These are phyloP conservation scores for Orthosia cruda DNA, from an alignment of 2,888 invertebrate species.

Conservation along the genomic window DNA sequence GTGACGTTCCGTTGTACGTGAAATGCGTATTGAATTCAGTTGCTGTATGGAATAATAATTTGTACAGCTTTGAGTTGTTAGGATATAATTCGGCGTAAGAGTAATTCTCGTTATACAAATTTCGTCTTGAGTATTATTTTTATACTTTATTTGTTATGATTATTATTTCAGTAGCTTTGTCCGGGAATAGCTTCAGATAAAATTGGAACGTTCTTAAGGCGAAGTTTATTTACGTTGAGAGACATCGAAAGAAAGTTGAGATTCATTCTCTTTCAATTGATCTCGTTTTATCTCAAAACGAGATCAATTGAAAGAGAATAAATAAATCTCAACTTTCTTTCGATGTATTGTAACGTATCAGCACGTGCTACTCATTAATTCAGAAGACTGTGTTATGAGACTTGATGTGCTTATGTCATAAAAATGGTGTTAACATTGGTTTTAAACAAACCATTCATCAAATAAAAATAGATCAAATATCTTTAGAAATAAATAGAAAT, in stretches of 20 bases:
- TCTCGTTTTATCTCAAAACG: no score
- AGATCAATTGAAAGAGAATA: no score
- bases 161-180: background rate
- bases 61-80: background rate
- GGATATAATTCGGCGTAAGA: background rate
- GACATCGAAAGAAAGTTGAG: background rate
- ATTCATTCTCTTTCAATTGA: constrained; percentile 6
- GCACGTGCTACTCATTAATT: background rate
- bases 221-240: background rate
- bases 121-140: background rate
- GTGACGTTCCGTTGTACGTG: constrained; percentile 47
- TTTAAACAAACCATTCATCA: no score
- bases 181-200: background rate
- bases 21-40: background rate
- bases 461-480: no score
- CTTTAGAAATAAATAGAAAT: no score
- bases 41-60: background rate
- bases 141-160: background rate
- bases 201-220: constrained; percentile 28
- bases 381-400: background rate
- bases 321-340: no score
- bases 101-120: background rate
- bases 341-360: no score
- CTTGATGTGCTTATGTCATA: no score
- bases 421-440: background rate